Percentiles rank a stretch among this genome's conserved stretches.
phyloP scores from a whole-genome alignment of 2,113 vertebrate genomes.

The Rostratula benghalensis region DNA sequence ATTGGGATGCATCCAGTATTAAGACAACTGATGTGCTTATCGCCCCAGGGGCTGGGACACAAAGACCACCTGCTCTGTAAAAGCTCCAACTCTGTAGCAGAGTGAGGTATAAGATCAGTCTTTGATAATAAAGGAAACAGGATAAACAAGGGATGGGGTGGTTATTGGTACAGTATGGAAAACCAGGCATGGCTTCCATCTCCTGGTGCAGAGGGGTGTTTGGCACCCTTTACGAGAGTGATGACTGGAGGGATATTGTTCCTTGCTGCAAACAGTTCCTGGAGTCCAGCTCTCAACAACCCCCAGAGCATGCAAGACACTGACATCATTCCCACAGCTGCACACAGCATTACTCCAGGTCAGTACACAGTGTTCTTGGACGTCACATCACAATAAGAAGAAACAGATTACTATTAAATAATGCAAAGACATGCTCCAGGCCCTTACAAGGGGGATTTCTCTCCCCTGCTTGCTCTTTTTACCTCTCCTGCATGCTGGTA shows the following conservation, averaged over 20 bases:
- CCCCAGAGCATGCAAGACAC: background rate
- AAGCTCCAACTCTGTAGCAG: background rate
- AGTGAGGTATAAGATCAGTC: rapidly evolving
- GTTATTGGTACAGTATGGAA: background rate
- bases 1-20: background rate
- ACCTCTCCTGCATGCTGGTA: background rate
- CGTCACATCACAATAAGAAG: background rate
- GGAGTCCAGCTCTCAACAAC: background rate
- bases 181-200: background rate
- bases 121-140: background rate
- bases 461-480: background rate
- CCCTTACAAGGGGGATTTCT: background rate
- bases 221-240: background rate
- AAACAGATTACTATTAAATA: conserved; percentile 25
- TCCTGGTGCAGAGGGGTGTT: background rate
- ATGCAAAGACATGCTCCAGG: background rate
- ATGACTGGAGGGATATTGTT: background rate
- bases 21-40: background rate
- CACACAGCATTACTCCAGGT: background rate
- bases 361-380: conserved; percentile 26
- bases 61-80: background rate
- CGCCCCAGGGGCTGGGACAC: background rate
- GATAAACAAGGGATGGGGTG: background rate
- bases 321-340: conserved; percentile 46
- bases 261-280: rapidly evolving